phyloP scores from a whole-genome alignment of 2,113 vertebrate species.

The Nycticebus coucang region DNA sequence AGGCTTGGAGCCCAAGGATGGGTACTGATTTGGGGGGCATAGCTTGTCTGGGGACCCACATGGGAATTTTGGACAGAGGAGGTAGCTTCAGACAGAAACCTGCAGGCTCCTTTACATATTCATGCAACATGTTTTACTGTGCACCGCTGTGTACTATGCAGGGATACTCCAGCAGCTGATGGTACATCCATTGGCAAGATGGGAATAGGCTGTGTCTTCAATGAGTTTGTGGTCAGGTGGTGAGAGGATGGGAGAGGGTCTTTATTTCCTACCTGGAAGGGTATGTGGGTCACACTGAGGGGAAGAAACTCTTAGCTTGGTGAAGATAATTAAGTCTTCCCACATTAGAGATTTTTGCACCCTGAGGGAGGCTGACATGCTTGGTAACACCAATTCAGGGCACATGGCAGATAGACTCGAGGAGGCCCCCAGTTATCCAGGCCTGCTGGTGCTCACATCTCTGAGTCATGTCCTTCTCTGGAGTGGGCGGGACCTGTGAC shows the following conservation, averaged over 20 bases:
- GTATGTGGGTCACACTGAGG: not conserved
- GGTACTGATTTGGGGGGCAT: not conserved
- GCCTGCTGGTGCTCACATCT: not conserved
- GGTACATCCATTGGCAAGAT: not conserved
- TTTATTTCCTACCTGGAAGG: not conserved
- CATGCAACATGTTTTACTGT: not conserved
- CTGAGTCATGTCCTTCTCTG: not conserved
- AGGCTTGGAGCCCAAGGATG: not conserved
- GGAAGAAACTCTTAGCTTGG: not conserved
- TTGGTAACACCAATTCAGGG: not conserved
- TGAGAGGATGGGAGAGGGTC: not conserved
- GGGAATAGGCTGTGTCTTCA: not conserved
- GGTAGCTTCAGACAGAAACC: not conserved
- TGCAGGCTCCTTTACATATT: too few species aligned
- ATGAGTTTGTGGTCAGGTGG: not conserved
- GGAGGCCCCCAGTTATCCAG: not conserved
- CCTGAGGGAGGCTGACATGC: not conserved
- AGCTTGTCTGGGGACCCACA: not conserved
- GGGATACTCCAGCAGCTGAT: not conserved
- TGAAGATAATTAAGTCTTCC: not conserved
- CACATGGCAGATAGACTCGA: not conserved
- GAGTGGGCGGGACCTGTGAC: not conserved
- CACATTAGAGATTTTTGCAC: not conserved
- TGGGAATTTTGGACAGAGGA: not conserved
- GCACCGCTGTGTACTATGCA: not conserved